phyloP scores from a whole-genome alignment of 2,113 vertebrate genomes.

The Catharus bicknelli region DNA sequence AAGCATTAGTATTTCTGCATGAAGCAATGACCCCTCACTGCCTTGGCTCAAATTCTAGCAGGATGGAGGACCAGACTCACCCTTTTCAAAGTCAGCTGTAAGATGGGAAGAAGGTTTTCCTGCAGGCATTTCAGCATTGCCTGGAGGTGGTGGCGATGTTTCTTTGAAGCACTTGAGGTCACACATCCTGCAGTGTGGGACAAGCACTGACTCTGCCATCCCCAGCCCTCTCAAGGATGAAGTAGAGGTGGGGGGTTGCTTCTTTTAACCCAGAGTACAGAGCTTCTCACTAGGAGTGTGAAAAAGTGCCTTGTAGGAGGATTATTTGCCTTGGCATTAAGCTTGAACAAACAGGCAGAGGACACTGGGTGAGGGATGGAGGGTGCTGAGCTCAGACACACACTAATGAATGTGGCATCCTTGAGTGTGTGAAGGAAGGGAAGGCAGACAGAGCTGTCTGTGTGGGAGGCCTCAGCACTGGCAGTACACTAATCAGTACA shows the following conservation, averaged over 20 bases:
- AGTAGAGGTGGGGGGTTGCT: not conserved
- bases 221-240: not conserved
- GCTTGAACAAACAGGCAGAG: conserved; percentile 32
- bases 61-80: not conserved
- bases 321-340: not conserved
- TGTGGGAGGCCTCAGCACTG: conserved; percentile 67
- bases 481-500: conserved; percentile 61
- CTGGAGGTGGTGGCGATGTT: not conserved
- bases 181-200: not conserved
- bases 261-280: conserved; percentile 2
- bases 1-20: not conserved
- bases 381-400: conserved; percentile 31
- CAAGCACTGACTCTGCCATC: not conserved
- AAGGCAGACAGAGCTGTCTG: conserved; percentile 62
- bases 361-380: not conserved
- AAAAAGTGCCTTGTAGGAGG: conserved; percentile 12
- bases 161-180: not conserved
- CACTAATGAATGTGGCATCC: conserved; percentile 49
- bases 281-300: not conserved
- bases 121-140: not conserved
- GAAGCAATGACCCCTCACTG: not conserved
- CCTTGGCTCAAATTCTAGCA: not conserved
- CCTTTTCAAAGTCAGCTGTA: not conserved
- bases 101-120: not conserved
- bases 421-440: conserved; percentile 45